These are phyloP conservation scores for Chrysoperla carnea DNA, from an alignment of 1,140 invertebrate genomes.

Conservation along the genomic window DNA sequence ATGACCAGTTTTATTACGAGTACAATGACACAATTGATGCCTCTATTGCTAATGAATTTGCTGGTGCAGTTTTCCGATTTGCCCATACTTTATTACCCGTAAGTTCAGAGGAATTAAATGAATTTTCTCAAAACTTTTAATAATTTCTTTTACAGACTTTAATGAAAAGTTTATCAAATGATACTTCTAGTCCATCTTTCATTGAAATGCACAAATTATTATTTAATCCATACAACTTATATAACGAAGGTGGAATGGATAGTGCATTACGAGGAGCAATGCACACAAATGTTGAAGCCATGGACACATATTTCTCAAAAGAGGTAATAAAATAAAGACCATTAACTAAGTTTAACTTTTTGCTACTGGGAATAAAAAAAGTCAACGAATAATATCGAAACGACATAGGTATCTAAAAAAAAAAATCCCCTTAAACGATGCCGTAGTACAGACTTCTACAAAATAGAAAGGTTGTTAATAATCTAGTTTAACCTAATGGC, in stretches of 20 bases:
- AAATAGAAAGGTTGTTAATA: too few species aligned
- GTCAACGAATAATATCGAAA: too few species aligned
- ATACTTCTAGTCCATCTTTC: conserved; percentile 39
- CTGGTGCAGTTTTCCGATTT: conserved; percentile 77
- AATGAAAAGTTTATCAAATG: conserved; percentile 41
- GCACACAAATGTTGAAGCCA: conserved; percentile 43
- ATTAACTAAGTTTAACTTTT: too few species aligned
- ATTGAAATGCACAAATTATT: conserved; percentile 60
- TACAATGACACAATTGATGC: conserved; percentile 62
- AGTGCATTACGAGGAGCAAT: conserved; percentile 40
- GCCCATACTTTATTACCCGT: conserved; percentile 70
- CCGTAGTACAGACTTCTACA: too few species aligned
- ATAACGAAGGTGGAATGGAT: conserved; percentile 36
- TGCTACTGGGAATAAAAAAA: too few species aligned
- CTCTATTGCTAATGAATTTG: conserved; percentile 78
- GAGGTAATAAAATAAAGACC: conserved; percentile 33
- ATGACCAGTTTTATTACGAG: conserved; percentile 36
- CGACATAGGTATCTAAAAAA: too few species aligned
- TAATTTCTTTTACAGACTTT: conserved; percentile 25
- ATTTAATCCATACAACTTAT: conserved; percentile 69
- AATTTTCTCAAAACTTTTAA: background rate
- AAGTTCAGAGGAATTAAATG: conserved; percentile 8
- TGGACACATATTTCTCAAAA: conserved; percentile 45
- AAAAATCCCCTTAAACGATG: too few species aligned
- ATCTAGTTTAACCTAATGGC: too few species aligned